phyloP scores from a whole-genome alignment of 2,113 vertebrate genomes.

The Pollimyrus isidori region DNA sequence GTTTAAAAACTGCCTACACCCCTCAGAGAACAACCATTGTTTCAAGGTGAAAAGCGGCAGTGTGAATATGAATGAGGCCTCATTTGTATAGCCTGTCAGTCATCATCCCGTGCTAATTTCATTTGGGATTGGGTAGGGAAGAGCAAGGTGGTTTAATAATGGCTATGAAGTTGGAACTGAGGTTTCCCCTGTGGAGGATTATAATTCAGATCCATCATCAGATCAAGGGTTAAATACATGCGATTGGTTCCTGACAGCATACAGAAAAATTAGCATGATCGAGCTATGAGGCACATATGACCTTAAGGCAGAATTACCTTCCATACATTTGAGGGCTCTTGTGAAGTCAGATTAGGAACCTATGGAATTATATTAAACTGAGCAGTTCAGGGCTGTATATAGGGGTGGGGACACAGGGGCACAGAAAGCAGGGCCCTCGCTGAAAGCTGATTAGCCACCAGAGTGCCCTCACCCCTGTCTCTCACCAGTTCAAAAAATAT shows the following conservation, averaged over 20 bases:
- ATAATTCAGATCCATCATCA: conserved; percentile 5
- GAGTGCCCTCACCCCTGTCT: background rate
- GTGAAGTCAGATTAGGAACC: background rate
- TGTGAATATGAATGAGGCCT: conserved; percentile 19
- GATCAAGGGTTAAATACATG: conserved; percentile 2
- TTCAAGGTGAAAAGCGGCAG: background rate
- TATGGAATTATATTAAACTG: background rate
- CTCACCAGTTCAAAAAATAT: background rate
- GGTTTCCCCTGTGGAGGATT: background rate
- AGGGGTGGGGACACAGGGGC: background rate
- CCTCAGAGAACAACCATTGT: background rate
- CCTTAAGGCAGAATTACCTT: background rate
- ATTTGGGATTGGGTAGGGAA: conserved; percentile 17
- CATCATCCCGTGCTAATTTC: conserved; percentile 14
- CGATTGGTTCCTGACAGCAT: background rate
- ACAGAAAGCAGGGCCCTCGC: background rate
- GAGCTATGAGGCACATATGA: background rate
- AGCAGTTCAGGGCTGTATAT: background rate
- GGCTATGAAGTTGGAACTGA: background rate
- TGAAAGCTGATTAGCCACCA: background rate
- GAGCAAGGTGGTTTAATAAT: background rate
- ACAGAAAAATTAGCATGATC: background rate
- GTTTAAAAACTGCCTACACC: background rate
- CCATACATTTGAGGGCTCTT: background rate
- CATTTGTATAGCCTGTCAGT: conserved; percentile 5